Base-by-base conservation (phyloP, 2,888 invertebrate genomes). In the Gortyna flavago region DNA sequence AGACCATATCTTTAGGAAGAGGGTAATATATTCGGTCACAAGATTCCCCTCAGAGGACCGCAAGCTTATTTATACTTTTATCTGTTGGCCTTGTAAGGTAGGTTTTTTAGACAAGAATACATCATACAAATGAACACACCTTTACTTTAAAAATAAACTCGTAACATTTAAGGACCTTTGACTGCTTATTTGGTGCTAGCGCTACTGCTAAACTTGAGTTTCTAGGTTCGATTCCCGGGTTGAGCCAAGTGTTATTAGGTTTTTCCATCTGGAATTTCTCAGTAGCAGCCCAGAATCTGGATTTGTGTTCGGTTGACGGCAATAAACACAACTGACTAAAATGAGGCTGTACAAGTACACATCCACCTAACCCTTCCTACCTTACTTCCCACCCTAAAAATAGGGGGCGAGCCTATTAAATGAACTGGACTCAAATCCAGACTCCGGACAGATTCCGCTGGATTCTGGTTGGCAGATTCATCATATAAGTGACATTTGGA, bases 31-130 rank as follows among this genome's bases (percentile, higher is more conserved):
- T 57, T 71, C 41, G 11, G 71, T n/a, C 57, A 29, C 51, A 51
- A n/a, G 13, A 38, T 29, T 11, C 29, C 51, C 29, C 38, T 29
- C 6, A 38, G 16, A 29, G 21, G 11, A 21, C 41, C 57, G 32
- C 32, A 71, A 57, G 32, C 32, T 18, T 57, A 57, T 71, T 57
- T 44, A 57, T 57, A 57, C 57, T 54, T 73, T 29, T 44, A 71
- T 32, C 32, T 32, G 5, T 13, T 73, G 54, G 32, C 32, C 25
- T 32, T 69, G 9, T 21, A 7, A 25, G 29, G 25, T 1, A 25
- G 25, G 21, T 29, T 44, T 41, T 32, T 66, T 48, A 25, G 0
- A 35, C 35, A 62, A 21, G 8, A 41, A 41, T 18, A 38, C 38
- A 38, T 64, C 25, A 16, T 7, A 57, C 5, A n/a, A n/a, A 57